Base-by-base conservation (phyloP, 2,113 vertebrate genomes). In the Toxostoma redivivum region DNA sequence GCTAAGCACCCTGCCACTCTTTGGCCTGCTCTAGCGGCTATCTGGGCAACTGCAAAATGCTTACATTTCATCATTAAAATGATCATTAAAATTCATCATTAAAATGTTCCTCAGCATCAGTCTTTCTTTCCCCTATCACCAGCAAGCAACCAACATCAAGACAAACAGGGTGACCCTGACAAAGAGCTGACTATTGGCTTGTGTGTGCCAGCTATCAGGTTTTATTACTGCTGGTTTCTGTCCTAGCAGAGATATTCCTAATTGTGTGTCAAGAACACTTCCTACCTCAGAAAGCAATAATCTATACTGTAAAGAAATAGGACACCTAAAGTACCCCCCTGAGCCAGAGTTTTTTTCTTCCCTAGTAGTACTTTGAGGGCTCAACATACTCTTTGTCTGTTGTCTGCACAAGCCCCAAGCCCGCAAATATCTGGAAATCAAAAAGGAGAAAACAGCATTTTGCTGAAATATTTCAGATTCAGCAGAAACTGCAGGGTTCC, bases 151-250 rank as follows among this genome's bases (percentile, higher is more conserved):
- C 56, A 88, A 23, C 31, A 65, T 33, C 58, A 73, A 81, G 88
- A 77, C 62, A 87, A 88, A 44, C 31, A 85, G 71, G 72, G 81
- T 96, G 88, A 96, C 94, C 88, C 90, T 93, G 88, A 92, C 47
- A 92, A 93, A 94, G 8, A 96, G 85, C 82, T 96, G 93, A 94
- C 82, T 96, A n/a, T n/a, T 67, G 45, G 17, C 10, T 77, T 93
- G 28, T 38, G 35, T 70, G 71, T 93, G 90, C 92, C 85, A 95
- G 90, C 64, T 93, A 40, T 80, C 64, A 66, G 56, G 62, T 70
- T 96, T 95, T 93, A 72, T 71, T 90, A 61, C 74, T 9, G 19
- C 48, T 85, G 54, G 27, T 94, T 93, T 94, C 71, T 90, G 27
- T 50, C 57, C 67, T 81, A 73, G 87, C 56, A 79, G 62, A 92